These are phyloP conservation scores for Lysandra coridon DNA, from an alignment of 2,888 invertebrate genomes.

Conservation along the genomic window DNA sequence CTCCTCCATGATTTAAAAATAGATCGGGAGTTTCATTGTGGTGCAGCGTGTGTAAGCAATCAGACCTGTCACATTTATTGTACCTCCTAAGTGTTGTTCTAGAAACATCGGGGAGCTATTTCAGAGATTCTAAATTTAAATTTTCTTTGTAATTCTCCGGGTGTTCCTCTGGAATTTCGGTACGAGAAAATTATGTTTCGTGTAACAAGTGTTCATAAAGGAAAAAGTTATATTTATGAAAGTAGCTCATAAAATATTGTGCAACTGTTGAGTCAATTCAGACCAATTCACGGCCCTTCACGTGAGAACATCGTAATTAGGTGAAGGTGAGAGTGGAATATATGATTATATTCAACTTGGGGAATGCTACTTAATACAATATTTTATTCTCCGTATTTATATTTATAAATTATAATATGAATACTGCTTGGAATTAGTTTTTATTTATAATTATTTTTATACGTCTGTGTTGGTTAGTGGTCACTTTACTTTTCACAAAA, in stretches of 20 bases:
- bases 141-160: slow-evolving; percentile 33
- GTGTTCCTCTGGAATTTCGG: neutral
- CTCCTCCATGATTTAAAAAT: slow-evolving; percentile 11
- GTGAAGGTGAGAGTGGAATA: slow-evolving; percentile 3
- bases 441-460: neutral
- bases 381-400: neutral
- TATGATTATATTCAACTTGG: neutral
- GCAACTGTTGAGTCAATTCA: slow-evolving; percentile 7
- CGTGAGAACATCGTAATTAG: slow-evolving; percentile 10
- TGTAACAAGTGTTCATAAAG: slow-evolving; percentile 1
- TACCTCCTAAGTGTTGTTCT: slow-evolving; percentile 38
- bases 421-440: neutral
- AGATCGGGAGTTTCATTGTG: slow-evolving; percentile 34
- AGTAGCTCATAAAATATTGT: neutral
- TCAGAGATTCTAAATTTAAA: slow-evolving; percentile 36
- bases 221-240: slow-evolving; percentile 2
- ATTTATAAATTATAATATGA: neutral
- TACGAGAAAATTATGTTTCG: neutral
- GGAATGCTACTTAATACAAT: neutral
- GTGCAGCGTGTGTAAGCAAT: slow-evolving; percentile 37
- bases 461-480: neutral
- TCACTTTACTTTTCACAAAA: too few relatives aligned
- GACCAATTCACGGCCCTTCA: slow-evolving; percentile 6
- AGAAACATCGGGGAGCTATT: slow-evolving; percentile 33
- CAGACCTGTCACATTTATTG: slow-evolving; percentile 37